Evolutionary conservation across 1,140 invertebrate genomes (phyloP).

Genomic region (Goniozus legneri): DNA sequence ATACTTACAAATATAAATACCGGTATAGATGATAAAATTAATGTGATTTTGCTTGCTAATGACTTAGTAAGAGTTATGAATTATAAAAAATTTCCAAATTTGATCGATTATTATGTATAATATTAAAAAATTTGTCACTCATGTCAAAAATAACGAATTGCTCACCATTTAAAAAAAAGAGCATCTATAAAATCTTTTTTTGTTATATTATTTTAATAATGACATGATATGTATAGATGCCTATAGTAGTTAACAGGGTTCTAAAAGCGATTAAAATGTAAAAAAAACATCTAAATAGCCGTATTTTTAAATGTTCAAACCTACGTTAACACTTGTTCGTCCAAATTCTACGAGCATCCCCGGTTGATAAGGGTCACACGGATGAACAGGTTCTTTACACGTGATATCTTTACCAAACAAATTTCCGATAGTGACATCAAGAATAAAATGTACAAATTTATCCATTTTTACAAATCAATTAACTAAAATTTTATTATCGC

Average conservation of each 20-base stretch:
- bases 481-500: too few relatives aligned
- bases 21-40: too few relatives aligned
- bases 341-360: conserved; percentile 42
- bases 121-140: conserved; percentile 8
- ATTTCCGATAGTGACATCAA: conserved; percentile 40
- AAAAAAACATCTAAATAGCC: not conserved
- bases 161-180: too few relatives aligned
- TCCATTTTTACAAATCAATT: too few relatives aligned
- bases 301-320: conserved; percentile 10
- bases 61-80: too few relatives aligned
- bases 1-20: too few relatives aligned
- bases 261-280: conserved; percentile 5
- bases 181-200: too few relatives aligned
- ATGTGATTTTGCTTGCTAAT: too few relatives aligned
- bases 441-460: conserved; percentile 36
- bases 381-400: conserved; percentile 40
- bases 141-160: conserved; percentile 1
- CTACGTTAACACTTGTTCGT: conserved; percentile 33
- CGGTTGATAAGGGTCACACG: conserved; percentile 46
- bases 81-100: too few relatives aligned
- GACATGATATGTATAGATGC: not conserved
- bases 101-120: too few relatives aligned
- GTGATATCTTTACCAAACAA: conserved; percentile 47
- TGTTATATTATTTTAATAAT: too few relatives aligned
- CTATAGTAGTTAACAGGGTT: too few relatives aligned